These are phyloP conservation scores for Formica aserva DNA, from an alignment of 2,888 invertebrate genomes.

Conservation along the genomic window DNA sequence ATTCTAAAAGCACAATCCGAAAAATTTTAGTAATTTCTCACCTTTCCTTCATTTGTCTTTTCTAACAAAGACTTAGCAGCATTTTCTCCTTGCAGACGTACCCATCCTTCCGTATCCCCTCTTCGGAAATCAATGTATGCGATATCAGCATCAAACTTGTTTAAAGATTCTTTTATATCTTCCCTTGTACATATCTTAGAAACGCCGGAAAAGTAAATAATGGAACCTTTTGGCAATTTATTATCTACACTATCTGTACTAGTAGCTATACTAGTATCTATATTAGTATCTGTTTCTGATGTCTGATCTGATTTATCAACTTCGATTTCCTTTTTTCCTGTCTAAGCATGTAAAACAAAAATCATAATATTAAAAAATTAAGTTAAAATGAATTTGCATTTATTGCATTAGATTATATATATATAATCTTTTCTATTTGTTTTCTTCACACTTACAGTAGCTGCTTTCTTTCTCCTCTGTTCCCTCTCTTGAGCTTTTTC, in stretches of 20 bases:
- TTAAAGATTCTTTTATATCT: constrained; percentile 90
- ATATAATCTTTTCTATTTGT: neutral
- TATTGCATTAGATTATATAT: neutral
- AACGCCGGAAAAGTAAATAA: constrained; percentile 90
- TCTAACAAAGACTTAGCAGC: constrained; percentile 89
- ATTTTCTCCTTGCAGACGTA: constrained; percentile 91
- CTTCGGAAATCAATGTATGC: constrained; percentile 92
- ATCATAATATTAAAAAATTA: neutral
- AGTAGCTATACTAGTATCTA: too few relatives aligned
- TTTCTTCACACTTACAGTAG: constrained; percentile 78
- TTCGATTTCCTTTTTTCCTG: constrained; percentile 59
- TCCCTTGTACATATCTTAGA: constrained; percentile 89
- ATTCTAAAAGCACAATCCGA: neutral
- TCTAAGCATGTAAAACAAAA: constrained; percentile 68
- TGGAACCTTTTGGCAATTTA: constrained; percentile 90
- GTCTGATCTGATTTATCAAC: constrained; percentile 66
- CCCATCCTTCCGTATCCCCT: constrained; percentile 91
- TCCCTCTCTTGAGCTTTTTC: constrained; percentile 90
- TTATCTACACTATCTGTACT: neutral
- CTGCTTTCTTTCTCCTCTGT: constrained; percentile 87
- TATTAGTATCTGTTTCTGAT: neutral
- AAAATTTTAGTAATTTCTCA: constrained; percentile 82
- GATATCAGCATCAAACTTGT: constrained; percentile 88
- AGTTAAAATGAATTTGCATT: constrained; percentile 53
- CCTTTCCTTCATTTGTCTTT: constrained; percentile 89